These are phyloP conservation scores for Macropus fuliginosus DNA, from an alignment of 2,797 vertebrate species.

Conservation along the genomic window DNA sequence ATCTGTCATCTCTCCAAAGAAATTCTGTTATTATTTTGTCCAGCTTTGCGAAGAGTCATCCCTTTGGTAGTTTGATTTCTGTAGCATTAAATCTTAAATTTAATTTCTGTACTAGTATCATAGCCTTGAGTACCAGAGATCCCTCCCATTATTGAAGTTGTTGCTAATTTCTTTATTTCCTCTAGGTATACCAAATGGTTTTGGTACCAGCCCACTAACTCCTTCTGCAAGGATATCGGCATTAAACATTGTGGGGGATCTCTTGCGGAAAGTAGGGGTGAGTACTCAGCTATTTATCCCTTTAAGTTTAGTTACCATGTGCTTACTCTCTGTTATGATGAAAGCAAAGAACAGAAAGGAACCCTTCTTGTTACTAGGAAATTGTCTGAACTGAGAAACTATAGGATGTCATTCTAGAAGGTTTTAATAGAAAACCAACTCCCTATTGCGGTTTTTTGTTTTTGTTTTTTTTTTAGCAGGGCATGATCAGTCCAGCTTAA, in stretches of 20 bases:
- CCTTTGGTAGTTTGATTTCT: neutral
- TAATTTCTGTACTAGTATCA: neutral
- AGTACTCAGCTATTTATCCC: slow-evolving; percentile 74
- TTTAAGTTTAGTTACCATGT: slow-evolving; percentile 15
- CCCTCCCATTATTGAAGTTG: neutral
- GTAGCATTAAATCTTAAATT: neutral
- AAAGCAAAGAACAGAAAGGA: slow-evolving; percentile 11
- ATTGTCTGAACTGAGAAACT: slow-evolving; percentile 19
- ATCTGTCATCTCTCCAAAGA: neutral
- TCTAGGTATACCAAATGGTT: slow-evolving; percentile 93
- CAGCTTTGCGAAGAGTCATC: neutral
- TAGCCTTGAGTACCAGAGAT: neutral
- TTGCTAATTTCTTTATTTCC: slow-evolving; percentile 52
- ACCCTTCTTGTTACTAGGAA: slow-evolving; percentile 15
- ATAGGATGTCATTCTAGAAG: neutral
- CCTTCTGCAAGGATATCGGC: slow-evolving; percentile 98
- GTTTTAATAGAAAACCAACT: neutral
- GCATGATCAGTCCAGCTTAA: neutral
- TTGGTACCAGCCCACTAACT: slow-evolving; percentile 93
- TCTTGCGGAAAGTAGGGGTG: slow-evolving; percentile 98
- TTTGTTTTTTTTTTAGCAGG: neutral
- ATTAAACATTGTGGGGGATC: slow-evolving; percentile 97
- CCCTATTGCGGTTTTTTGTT: neutral
- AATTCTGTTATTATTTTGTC: neutral
- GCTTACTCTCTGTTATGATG: neutral